A percentile compares a stretch with the other conserved stretches of the same genome.
Evolutionary conservation across 2,888 invertebrate species (phyloP).

Genomic region (Drosophila colorata): DNA sequence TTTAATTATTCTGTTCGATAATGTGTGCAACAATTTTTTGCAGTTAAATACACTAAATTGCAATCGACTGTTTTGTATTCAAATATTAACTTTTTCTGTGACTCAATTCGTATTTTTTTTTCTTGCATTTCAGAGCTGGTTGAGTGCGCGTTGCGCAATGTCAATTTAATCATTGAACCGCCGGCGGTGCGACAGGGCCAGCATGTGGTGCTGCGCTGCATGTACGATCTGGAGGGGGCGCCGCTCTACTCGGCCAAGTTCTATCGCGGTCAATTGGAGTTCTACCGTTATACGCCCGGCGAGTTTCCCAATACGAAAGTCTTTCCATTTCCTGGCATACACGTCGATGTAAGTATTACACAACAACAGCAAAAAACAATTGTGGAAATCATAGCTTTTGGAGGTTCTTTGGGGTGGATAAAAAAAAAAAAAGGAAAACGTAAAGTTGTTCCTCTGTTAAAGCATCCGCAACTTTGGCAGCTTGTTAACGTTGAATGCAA

Average conservation of each 20-base stretch:
- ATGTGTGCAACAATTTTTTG: constrained; percentile 42
- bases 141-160: constrained; percentile 89
- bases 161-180: constrained; percentile 90
- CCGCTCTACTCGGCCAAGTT: constrained; percentile 94
- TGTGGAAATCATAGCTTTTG: neutral
- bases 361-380: constrained; percentile 9
- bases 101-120: neutral
- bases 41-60: constrained; percentile 48
- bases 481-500: constrained; percentile 54
- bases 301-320: constrained; percentile 90
- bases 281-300: constrained; percentile 92
- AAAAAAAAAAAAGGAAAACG: constrained; percentile 34
- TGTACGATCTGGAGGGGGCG: constrained; percentile 91
- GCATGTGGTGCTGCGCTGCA: constrained; percentile 90
- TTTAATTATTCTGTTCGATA: constrained; percentile 6
- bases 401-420: neutral
- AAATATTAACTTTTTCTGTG: constrained; percentile 12
- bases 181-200: constrained; percentile 89
- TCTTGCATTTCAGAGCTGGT: constrained; percentile 83
- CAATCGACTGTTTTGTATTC: constrained; percentile 22
- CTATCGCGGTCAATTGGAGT: constrained; percentile 93
- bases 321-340: constrained; percentile 91
- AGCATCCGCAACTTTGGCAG: constrained; percentile 40
- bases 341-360: constrained; percentile 91
- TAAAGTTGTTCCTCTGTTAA: constrained; percentile 19